phyloP scores from a whole-genome alignment of 2,113 vertebrate genomes.

The Daphoenositta chrysoptera region DNA sequence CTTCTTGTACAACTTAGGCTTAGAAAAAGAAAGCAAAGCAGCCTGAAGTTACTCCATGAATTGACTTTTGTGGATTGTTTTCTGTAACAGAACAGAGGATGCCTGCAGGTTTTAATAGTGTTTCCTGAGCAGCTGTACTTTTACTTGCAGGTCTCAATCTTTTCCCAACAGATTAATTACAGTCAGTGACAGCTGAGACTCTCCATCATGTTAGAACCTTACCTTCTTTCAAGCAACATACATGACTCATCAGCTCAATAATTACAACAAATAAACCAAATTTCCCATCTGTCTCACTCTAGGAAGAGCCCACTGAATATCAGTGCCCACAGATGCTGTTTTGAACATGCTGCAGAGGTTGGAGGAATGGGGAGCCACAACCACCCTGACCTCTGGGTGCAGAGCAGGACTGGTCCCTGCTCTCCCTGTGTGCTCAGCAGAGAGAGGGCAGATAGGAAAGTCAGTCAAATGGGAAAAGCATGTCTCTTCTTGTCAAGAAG shows the following conservation, averaged over 20 bases:
- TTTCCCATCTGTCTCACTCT: conserved; percentile 20
- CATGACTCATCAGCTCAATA: conserved; percentile 23
- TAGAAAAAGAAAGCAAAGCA: background rate
- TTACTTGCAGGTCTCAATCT: background rate
- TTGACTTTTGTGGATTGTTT: background rate
- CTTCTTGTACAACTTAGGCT: background rate
- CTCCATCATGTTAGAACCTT: background rate
- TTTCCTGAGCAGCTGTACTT: background rate
- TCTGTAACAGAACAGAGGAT: background rate
- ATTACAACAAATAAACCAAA: conserved; percentile 29
- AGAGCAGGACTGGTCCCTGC: background rate
- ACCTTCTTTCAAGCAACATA: conserved; percentile 5
- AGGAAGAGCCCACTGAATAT: background rate
- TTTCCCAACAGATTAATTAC: background rate
- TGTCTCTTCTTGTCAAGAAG: background rate
- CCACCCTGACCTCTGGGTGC: background rate
- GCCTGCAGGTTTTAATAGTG: background rate
- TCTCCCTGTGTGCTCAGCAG: background rate
- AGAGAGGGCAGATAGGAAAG: background rate
- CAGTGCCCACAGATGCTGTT: background rate
- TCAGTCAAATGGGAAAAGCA: background rate
- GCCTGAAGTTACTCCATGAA: background rate
- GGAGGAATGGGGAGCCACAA: background rate
- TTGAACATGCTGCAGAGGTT: background rate
- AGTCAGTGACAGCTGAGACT: conserved; percentile 3